Percentiles rank a stretch among this genome's conserved stretches.
phyloP scores from a whole-genome alignment of 2,888 invertebrate species.

The Psylliodes chrysocephalus region DNA sequence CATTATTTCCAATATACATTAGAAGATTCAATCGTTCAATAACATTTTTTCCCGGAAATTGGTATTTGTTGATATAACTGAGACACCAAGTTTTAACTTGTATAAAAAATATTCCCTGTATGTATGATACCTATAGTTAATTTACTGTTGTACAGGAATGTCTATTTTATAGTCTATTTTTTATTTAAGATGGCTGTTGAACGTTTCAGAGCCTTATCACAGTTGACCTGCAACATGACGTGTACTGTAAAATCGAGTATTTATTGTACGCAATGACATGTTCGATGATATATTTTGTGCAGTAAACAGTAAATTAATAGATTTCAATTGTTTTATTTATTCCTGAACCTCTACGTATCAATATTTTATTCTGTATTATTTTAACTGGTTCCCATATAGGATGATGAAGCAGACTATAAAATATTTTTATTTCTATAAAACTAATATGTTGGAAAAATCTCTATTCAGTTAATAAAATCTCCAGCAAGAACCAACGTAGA shows the following conservation, averaged over 20 bases:
- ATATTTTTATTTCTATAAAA: too few species aligned
- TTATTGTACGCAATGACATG: slow-evolving; percentile 65
- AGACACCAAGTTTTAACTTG: background rate
- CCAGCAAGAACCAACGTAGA: too few species aligned
- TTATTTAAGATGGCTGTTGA: slow-evolving; percentile 50
- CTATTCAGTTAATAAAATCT: too few species aligned
- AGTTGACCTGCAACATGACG: slow-evolving; percentile 63
- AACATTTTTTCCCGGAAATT: too few species aligned
- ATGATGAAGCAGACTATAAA: too few species aligned
- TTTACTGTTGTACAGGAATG: slow-evolving; percentile 56
- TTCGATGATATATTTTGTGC: slow-evolving; percentile 66
- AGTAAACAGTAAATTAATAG: slow-evolving; percentile 65
- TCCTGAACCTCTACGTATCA: background rate
- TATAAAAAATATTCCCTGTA: slow-evolving; percentile 40
- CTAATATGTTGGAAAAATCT: too few species aligned
- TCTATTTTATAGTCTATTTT: slow-evolving; percentile 53
- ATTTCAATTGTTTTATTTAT: slow-evolving; percentile 32
- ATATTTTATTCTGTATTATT: too few species aligned
- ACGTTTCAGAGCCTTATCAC: slow-evolving; percentile 51
- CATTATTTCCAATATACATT: too few species aligned
- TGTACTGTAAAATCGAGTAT: slow-evolving; percentile 61
- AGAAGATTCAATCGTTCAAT: too few species aligned
- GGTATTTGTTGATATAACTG: background rate
- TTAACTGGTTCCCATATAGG: too few species aligned
- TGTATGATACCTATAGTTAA: slow-evolving; percentile 49